A percentile compares a stretch with the other conserved stretches of the same genome.
Evolutionary conservation across 2,888 invertebrate genomes (phyloP).

Genomic region (Glyphotaelius pellucidus): DNA sequence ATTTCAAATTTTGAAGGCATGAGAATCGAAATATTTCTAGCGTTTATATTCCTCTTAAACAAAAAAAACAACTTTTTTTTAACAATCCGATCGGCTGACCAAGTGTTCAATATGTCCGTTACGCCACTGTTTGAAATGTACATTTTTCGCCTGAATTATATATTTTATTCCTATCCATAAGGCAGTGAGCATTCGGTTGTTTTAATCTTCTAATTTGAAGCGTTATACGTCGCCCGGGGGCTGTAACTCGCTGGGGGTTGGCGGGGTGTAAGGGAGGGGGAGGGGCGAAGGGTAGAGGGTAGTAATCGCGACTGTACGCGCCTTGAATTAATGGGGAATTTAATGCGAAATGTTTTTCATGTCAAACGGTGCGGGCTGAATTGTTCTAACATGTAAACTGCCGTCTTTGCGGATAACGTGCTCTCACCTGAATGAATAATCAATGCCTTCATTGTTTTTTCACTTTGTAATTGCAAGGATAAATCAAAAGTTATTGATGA

Average conservation of each 20-base stretch:
- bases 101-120: neutral
- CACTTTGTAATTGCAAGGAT: neutral
- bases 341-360: constrained; percentile 44
- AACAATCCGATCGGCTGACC: neutral
- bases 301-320: constrained; percentile 37
- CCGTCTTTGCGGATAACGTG: constrained; percentile 11
- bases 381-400: neutral
- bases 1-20: too few relatives aligned
- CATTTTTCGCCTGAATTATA: constrained; percentile 31
- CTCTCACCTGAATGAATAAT: constrained; percentile 8
- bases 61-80: too few relatives aligned
- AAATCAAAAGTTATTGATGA: neutral
- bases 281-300: neutral
- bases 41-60: too few relatives aligned
- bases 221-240: constrained; percentile 43
- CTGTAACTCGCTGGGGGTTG: neutral
- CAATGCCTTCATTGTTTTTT: neutral
- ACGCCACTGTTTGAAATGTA: neutral
- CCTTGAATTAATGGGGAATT: constrained; percentile 28
- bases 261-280: neutral
- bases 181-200: constrained; percentile 36
- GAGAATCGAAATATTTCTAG: too few relatives aligned
- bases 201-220: constrained; percentile 56
- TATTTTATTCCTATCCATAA: constrained; percentile 45
- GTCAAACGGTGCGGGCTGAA: constrained; percentile 34